Base-by-base conservation (phyloP, 2,888 invertebrate species). In the Agonopterix subpropinquella region DNA sequence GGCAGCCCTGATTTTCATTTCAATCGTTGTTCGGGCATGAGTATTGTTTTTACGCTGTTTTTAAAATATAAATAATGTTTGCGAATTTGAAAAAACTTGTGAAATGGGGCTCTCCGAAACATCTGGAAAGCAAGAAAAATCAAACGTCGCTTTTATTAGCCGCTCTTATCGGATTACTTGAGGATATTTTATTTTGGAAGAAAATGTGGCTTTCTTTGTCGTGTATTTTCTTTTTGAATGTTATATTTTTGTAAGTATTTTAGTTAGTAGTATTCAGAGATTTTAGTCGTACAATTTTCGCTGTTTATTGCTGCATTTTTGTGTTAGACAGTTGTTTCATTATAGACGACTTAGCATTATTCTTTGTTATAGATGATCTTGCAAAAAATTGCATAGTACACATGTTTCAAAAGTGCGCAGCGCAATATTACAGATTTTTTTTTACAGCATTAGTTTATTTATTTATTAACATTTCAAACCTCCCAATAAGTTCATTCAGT, bases 151-250 rank as follows among this genome's bases (percentile, higher is more conserved):
- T 77, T 51, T 53, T 85, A 55, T 52, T 81, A 50, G 58, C 67
- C 49, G 67, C 73, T 55, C 70, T 78, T 61, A 64, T 77, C 62
- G 77, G 77, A 54, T 51, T 80, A 62, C 67, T 86, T 65, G 84
- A 88, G 70, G 81, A 87, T 71, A 65, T 82, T 61, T 69, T 88
- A 61, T 77, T 84, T 69, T 88, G 87, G 87, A 80, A 70, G 61
- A 78, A 74, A 59, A 67, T 72, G 64, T 86, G 83, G 82, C 53
- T 81, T 37, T 80, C 87, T 53, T 58, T 83, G 47, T 60, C 73
- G 47, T 81, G 80, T 63, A 73, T 83, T 54, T 59, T 71, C 52
- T 53, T 77, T 60, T 52, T 80, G 51, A 76, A 81, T 65, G 35
- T 77, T 41, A 47, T 81, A 51, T 77, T 81, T 61, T 67, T 81